Percentiles rank a stretch among this genome's conserved stretches.
phyloP scores from a whole-genome alignment of 1,140 invertebrate species.

The Dreissena rostriformis region DNA sequence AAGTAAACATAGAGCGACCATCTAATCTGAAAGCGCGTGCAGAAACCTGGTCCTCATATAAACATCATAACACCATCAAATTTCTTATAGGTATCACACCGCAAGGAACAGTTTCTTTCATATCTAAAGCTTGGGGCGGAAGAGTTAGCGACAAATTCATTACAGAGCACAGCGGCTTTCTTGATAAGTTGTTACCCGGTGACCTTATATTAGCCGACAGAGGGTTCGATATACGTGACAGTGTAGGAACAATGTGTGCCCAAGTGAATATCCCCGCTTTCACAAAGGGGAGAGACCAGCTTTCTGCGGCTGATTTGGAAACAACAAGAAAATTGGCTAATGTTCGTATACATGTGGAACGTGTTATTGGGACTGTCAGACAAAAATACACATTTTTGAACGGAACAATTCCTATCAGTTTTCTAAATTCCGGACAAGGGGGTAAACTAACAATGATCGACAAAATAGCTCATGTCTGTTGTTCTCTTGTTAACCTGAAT shows the following conservation, averaged over 20 bases:
- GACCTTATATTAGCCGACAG: constrained; percentile 39
- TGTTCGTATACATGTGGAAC: constrained; percentile 4
- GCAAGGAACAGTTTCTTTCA: constrained; percentile 50
- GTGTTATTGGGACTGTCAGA: not conserved
- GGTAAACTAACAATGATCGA: not conserved
- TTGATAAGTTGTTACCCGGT: constrained; percentile 41
- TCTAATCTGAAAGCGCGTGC: constrained; percentile 44
- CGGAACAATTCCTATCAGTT: constrained; percentile 1
- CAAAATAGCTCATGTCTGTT: constrained; percentile 28
- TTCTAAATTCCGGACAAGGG: not conserved
- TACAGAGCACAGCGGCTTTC: constrained; percentile 42
- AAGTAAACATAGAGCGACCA: constrained; percentile 55
- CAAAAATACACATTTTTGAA: constrained; percentile 26
- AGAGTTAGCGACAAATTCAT: constrained; percentile 45
- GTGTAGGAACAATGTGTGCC: constrained; percentile 47
- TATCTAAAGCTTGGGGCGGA: constrained; percentile 58
- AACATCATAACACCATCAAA: constrained; percentile 52
- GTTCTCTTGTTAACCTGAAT: not conserved
- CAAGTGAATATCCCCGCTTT: constrained; percentile 58
- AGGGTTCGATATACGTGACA: constrained; percentile 51
- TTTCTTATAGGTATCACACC: constrained; percentile 58
- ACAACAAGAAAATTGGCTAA: constrained; percentile 16
- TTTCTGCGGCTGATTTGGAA: constrained; percentile 28
- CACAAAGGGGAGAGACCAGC: constrained; percentile 56
- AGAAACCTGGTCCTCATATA: constrained; percentile 52